A percentile compares a stretch with the other conserved stretches of the same genome.
phyloP scores from a whole-genome alignment of 2,797 vertebrate species.

The Clamator glandarius region DNA sequence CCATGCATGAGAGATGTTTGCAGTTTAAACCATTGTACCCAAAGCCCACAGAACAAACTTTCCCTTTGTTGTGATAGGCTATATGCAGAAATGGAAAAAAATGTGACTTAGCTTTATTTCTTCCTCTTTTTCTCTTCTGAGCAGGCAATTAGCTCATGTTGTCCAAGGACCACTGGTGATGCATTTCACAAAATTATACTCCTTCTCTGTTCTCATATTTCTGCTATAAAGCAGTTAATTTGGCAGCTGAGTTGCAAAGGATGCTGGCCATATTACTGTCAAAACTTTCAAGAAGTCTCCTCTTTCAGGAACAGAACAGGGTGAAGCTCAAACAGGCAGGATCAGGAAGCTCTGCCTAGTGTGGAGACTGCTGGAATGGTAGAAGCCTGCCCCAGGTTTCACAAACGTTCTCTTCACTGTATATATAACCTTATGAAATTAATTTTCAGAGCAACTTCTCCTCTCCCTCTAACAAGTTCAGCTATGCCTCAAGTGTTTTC shows the following conservation, averaged over 20 bases:
- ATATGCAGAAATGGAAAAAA: neutral
- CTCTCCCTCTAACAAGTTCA: neutral
- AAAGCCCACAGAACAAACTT: neutral
- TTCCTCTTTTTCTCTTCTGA: neutral
- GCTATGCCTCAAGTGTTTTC: neutral
- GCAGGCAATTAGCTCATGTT: neutral
- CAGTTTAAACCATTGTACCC: neutral
- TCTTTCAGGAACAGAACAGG: neutral
- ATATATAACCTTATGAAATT: neutral
- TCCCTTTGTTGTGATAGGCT: neutral
- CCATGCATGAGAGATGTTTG: neutral
- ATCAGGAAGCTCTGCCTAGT: neutral
- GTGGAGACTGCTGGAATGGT: neutral
- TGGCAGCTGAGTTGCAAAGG: neutral
- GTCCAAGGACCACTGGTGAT: neutral
- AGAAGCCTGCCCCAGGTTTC: neutral
- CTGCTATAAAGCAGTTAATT: neutral
- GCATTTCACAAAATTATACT: neutral
- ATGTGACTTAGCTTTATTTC: rapidly evolving
- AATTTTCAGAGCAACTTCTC: neutral
- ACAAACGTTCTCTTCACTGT: neutral
- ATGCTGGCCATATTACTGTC: neutral
- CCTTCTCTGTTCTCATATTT: neutral
- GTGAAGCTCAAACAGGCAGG: neutral
- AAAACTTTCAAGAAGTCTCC: neutral